A percentile compares a stretch with the other conserved stretches of the same genome.
Evolutionary conservation across 2,888 invertebrate genomes (phyloP).

Genomic region (Cryptosula pallasiana): DNA sequence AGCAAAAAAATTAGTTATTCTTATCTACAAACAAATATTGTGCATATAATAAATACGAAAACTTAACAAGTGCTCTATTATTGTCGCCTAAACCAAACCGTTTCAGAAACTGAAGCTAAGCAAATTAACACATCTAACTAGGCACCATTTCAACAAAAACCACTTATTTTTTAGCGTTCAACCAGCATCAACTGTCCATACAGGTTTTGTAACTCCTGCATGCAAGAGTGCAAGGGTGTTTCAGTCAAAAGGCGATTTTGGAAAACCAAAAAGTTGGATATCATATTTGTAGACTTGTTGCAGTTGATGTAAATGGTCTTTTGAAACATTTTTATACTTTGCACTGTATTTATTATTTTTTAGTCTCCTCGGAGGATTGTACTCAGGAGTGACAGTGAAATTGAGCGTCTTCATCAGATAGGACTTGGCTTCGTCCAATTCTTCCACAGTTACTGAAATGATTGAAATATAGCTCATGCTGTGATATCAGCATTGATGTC

Average conservation of each 20-base stretch:
- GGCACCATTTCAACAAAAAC: too few relatives aligned
- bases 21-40: too few relatives aligned
- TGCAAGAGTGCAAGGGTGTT: too few relatives aligned
- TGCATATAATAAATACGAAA: too few relatives aligned
- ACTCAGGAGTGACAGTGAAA: neutral
- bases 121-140: too few relatives aligned
- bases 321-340: neutral
- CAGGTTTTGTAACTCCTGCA: too few relatives aligned
- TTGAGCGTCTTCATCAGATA: constrained; percentile 12
- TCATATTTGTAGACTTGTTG: neutral
- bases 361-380: neutral
- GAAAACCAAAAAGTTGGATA: constrained; percentile 6
- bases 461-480: neutral
- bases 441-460: constrained; percentile 3
- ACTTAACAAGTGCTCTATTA: too few relatives aligned
- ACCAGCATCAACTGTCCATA: too few relatives aligned
- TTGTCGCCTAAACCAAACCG: too few relatives aligned
- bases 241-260: constrained; percentile 10
- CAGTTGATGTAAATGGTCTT: neutral
- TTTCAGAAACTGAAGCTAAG: too few relatives aligned
- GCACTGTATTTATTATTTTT: neutral
- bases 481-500: neutral
- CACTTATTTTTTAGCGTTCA: too few relatives aligned
- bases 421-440: neutral
- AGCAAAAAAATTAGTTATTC: too few relatives aligned